Conservation (phyloP, 1,140 invertebrate species). For the Homalodisca vitripennis region DNA sequence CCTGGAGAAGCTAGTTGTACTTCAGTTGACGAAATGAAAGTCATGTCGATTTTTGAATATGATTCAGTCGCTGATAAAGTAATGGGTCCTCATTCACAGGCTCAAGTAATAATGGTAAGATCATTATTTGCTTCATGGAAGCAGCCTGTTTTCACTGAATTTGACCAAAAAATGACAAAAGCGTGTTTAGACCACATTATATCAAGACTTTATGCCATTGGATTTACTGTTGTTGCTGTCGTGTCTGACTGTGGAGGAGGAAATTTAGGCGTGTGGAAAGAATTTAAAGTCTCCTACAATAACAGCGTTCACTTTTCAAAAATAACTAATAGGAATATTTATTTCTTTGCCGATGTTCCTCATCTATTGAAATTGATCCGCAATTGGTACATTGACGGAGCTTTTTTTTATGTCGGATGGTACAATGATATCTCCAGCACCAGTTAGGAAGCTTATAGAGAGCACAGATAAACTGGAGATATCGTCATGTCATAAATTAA, state of each 20-base stretch:
- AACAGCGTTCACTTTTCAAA: conserved; percentile 37
- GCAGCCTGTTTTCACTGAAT: conserved; percentile 45
- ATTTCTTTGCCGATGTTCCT: conserved; percentile 41
- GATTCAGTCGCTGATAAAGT: conserved; percentile 42
- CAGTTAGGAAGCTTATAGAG: neutral
- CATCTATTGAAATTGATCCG: conserved; percentile 41
- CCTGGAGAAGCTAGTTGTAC: conserved; percentile 41
- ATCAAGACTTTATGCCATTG: conserved; percentile 39
- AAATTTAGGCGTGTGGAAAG: conserved; percentile 45
- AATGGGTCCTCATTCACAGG: conserved; percentile 5
- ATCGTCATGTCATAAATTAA: neutral
- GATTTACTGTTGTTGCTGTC: conserved; percentile 43
- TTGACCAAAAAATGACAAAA: conserved; percentile 45
- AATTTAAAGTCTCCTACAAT: conserved; percentile 37
- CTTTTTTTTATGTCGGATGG: neutral
- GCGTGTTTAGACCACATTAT: conserved; percentile 42
- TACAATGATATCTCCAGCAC: neutral
- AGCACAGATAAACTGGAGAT: neutral
- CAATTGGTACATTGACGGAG: neutral
- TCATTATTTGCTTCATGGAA: conserved; percentile 46
- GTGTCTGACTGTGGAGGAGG: conserved; percentile 44
- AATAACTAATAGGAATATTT: conserved; percentile 35
- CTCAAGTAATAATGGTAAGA: conserved; percentile 36
- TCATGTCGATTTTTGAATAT: conserved; percentile 45
- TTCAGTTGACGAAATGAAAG: conserved; percentile 45